Evolutionary conservation across 2,888 invertebrate genomes (phyloP).

Genomic region (Heteromurus nitidus): DNA sequence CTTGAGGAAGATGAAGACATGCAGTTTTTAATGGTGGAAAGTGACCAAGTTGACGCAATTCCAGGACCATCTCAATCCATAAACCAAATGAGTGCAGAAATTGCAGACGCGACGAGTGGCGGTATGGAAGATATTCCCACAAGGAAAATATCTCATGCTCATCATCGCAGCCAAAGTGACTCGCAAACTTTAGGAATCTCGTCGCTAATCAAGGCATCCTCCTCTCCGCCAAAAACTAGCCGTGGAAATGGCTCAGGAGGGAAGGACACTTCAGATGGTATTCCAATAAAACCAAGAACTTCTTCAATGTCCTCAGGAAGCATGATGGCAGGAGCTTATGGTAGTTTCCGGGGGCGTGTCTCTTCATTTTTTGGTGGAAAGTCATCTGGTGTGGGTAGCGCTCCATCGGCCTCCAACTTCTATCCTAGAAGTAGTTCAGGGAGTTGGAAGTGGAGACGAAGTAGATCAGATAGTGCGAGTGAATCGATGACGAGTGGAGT

Average conservation of each 20-base stretch:
- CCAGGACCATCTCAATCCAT: too few relatives aligned
- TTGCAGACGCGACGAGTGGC: background rate
- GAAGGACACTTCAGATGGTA: constrained; percentile 36
- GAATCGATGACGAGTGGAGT: constrained; percentile 89
- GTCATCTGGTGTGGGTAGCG: constrained; percentile 51
- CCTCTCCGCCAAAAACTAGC: constrained; percentile 57
- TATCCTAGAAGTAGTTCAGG: constrained; percentile 51
- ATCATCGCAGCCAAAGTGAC: constrained; percentile 71
- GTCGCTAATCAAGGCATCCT: constrained; percentile 30
- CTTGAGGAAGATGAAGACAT: constrained; percentile 68
- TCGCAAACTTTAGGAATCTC: constrained; percentile 66
- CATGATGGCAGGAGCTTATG: constrained; percentile 21
- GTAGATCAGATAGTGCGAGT: constrained; percentile 78
- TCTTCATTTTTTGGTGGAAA: constrained; percentile 51
- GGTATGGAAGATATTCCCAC: constrained; percentile 9
- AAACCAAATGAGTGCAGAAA: constrained; percentile 27
- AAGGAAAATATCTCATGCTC: constrained; percentile 64
- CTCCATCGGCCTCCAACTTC: constrained; percentile 34
- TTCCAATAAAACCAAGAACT: constrained; percentile 25
- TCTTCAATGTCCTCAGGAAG: constrained; percentile 1
- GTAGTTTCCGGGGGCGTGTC: constrained; percentile 49
- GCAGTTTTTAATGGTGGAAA: constrained; percentile 57
- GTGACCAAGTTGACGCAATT: constrained; percentile 34
- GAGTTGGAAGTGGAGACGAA: constrained; percentile 70
- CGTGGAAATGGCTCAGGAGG: constrained; percentile 51